These are phyloP conservation scores for Bujurquina vittata DNA, from an alignment of 2,113 vertebrate genomes.

Conservation along the genomic window DNA sequence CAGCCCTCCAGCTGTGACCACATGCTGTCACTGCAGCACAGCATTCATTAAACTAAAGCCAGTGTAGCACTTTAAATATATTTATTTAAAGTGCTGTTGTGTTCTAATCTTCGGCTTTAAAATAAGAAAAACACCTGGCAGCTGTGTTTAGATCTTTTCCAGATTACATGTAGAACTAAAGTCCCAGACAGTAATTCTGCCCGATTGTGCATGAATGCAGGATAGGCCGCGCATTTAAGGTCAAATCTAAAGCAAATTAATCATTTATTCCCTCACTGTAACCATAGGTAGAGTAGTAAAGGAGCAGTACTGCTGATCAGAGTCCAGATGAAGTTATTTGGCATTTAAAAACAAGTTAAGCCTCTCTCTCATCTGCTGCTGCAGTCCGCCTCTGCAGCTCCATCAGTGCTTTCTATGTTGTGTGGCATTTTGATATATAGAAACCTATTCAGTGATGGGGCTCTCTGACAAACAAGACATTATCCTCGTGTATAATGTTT, in stretches of 20 bases:
- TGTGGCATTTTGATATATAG: constrained; percentile 26
- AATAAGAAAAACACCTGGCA: background rate
- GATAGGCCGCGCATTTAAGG: background rate
- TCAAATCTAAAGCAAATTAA: constrained; percentile 4
- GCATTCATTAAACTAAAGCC: constrained; percentile 3
- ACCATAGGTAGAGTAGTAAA: constrained; percentile 3
- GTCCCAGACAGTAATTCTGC: background rate
- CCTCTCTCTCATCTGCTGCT: constrained; percentile 27
- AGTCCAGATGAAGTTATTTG: constrained; percentile 32
- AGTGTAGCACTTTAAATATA: background rate
- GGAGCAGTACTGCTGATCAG: background rate
- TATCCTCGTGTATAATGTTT: constrained; percentile 33
- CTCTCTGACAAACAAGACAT: constrained; percentile 43
- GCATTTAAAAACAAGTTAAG: background rate
- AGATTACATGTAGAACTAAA: background rate
- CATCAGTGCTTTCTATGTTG: constrained; percentile 13
- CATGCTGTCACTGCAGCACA: constrained; percentile 18
- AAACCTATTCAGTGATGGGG: constrained; percentile 29
- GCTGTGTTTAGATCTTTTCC: background rate
- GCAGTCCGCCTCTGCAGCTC: constrained; percentile 24
- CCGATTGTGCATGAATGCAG: background rate
- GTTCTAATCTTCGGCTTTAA: background rate
- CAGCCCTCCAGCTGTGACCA: constrained; percentile 35
- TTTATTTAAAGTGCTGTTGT: background rate
- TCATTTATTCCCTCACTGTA: background rate